Evolutionary conservation across 2,113 vertebrate species (phyloP).

Genomic region (Dasyprocta punctata): DNA sequence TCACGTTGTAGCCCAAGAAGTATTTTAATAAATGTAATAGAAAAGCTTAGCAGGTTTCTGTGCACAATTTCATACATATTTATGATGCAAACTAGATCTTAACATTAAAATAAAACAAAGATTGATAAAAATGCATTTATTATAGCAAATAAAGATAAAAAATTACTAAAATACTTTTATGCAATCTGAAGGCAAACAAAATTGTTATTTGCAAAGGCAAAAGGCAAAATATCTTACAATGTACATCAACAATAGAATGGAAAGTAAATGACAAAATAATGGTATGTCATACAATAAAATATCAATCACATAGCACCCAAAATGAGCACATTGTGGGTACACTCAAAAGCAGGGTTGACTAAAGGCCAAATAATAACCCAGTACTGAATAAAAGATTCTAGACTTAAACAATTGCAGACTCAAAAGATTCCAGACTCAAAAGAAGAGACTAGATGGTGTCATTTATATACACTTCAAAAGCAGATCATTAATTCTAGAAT

Average conservation of each 20-base stretch:
- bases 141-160: conserved; percentile 14
- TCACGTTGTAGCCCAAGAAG: no score
- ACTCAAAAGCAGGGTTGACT: background rate
- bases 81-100: background rate
- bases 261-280: background rate
- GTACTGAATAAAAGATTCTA: background rate
- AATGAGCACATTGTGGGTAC: background rate
- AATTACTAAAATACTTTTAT: background rate
- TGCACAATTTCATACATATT: background rate
- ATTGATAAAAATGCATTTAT: background rate
- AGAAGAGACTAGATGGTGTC: background rate
- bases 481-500: background rate
- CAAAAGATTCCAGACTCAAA: background rate
- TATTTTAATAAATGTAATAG: background rate
- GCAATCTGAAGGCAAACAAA: background rate
- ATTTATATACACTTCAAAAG: conserved; percentile 18
- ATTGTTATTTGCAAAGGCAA: background rate
- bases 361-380: background rate
- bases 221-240: background rate
- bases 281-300: background rate
- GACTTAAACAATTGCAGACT: background rate
- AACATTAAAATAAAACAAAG: background rate
- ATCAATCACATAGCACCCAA: background rate
- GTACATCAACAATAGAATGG: background rate
- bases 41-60: background rate